Conservation (phyloP, 1,140 invertebrate species). For the Orussus abietinus region DNA sequence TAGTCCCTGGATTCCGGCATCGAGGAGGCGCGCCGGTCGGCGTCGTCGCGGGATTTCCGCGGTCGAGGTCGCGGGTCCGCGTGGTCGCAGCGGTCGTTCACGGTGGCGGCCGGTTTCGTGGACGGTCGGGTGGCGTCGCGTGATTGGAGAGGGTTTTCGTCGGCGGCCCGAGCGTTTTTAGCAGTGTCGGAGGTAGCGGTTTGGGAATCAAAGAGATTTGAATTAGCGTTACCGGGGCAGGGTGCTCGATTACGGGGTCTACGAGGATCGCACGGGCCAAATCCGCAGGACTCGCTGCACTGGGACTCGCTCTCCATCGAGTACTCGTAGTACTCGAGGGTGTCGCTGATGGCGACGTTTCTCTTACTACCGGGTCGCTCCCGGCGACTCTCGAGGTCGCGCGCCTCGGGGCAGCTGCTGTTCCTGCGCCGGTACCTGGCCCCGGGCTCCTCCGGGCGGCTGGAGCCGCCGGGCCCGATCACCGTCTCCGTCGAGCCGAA, state of each 20-base stretch:
- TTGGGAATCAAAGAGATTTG: slow-evolving; percentile 56
- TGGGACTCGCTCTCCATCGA: slow-evolving; percentile 54
- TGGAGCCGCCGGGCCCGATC: slow-evolving; percentile 28
- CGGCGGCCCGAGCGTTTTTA: slow-evolving; percentile 46
- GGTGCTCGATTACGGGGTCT: slow-evolving; percentile 52
- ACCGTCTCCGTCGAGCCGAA: slow-evolving; percentile 47
- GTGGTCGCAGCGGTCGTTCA: not conserved
- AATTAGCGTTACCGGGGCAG: slow-evolving; percentile 55
- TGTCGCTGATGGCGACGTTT: slow-evolving; percentile 53
- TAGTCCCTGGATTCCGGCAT: slow-evolving; percentile 51
- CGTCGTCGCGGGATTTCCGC: slow-evolving; percentile 20
- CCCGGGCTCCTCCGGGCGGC: slow-evolving; percentile 8
- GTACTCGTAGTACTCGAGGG: slow-evolving; percentile 52
- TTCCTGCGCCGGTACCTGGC: slow-evolving; percentile 38
- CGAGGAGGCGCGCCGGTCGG: slow-evolving; percentile 43
- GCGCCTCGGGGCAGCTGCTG: slow-evolving; percentile 45
- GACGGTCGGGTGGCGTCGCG: slow-evolving; percentile 29
- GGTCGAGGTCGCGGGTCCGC: slow-evolving; percentile 10
- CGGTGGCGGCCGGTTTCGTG: slow-evolving; percentile 22
- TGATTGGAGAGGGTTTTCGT: too few relatives aligned
- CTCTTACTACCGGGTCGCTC: slow-evolving; percentile 40
- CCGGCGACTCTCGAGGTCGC: slow-evolving; percentile 29
- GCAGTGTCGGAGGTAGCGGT: slow-evolving; percentile 53
- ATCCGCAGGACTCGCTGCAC: slow-evolving; percentile 55
- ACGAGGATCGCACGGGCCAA: slow-evolving; percentile 53